Evolutionary conservation across 2,113 vertebrate species (phyloP).

Genomic region (Telmatochromis brichardi): DNA sequence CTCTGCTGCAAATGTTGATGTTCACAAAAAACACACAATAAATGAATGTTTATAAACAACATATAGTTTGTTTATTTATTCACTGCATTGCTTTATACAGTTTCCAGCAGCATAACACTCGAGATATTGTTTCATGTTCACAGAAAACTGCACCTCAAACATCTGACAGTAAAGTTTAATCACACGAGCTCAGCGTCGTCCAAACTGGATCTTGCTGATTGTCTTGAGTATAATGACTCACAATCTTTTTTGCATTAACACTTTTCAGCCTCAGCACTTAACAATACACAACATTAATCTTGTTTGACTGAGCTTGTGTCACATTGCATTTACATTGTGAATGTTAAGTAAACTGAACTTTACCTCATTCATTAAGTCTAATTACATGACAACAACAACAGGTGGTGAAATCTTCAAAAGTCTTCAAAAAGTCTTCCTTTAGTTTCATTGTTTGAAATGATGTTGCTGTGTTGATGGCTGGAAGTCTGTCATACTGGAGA

Average conservation of each 20-base stretch:
- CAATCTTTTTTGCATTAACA: neutral
- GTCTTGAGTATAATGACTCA: neutral
- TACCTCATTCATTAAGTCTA: neutral
- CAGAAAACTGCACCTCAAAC: neutral
- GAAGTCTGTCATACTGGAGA: neutral
- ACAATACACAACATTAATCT: neutral
- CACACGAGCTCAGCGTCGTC: neutral
- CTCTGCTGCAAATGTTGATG: neutral
- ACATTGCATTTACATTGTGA: fast-evolving
- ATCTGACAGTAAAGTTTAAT: neutral
- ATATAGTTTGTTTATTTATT: neutral
- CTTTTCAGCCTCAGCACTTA: neutral
- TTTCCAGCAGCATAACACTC: neutral
- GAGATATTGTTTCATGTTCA: neutral
- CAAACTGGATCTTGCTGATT: neutral
- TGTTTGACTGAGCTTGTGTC: neutral
- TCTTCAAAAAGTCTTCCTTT: neutral
- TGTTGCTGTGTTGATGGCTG: neutral
- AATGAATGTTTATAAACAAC: neutral
- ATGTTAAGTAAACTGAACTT: neutral
- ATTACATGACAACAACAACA: neutral
- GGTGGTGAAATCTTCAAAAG: neutral
- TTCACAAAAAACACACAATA: neutral
- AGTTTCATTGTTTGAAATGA: neutral
- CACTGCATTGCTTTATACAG: neutral